These are phyloP conservation scores for Willisornis vidua DNA, from an alignment of 2,113 vertebrate species.

Conservation along the genomic window DNA sequence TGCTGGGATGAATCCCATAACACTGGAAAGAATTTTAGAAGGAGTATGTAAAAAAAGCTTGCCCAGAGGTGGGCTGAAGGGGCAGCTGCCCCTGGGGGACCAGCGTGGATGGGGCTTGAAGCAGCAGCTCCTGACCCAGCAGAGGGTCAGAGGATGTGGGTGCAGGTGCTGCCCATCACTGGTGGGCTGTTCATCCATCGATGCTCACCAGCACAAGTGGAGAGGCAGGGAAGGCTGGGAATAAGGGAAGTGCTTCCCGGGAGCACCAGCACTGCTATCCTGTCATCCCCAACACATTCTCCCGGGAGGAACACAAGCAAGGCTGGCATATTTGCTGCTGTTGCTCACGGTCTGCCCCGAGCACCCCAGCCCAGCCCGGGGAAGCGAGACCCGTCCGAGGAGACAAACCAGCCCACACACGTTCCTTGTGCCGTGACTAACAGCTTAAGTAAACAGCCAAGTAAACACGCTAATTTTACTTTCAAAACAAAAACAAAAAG, in stretches of 20 bases:
- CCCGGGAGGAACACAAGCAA: not conserved
- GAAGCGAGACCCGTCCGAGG: not conserved
- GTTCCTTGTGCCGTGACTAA: not conserved
- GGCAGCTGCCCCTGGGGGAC: accelerated
- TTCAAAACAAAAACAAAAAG: not conserved
- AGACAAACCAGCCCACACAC: not conserved
- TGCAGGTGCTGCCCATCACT: accelerated
- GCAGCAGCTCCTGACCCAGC: not conserved
- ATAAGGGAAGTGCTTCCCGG: accelerated
- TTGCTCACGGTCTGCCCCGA: not conserved
- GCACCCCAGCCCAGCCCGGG: not conserved
- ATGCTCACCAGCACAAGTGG: accelerated
- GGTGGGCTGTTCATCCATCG: accelerated
- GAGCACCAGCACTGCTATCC: not conserved
- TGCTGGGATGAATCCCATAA: not conserved
- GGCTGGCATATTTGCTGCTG: not conserved
- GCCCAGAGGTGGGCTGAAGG: not conserved
- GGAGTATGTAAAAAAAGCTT: not conserved
- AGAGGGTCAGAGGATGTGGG: not conserved
- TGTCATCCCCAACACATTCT: not conserved
- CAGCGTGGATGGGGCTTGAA: not conserved
- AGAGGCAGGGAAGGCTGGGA: not conserved
- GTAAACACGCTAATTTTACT: conserved; percentile 19
- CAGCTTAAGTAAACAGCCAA: not conserved
- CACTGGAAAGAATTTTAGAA: not conserved